These are phyloP conservation scores for Tylochromis polylepis DNA, from an alignment of 2,113 vertebrate genomes.

Conservation along the genomic window DNA sequence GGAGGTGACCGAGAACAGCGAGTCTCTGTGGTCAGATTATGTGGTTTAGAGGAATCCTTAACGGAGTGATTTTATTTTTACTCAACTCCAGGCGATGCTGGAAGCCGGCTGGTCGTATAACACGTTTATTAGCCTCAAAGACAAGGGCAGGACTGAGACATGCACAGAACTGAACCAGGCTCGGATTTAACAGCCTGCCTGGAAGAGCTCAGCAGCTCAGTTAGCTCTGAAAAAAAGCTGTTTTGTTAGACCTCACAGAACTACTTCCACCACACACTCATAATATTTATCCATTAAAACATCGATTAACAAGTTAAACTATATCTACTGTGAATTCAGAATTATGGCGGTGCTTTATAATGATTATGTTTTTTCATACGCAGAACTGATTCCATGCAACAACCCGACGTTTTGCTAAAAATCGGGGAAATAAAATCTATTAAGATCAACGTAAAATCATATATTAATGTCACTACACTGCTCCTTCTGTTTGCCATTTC, in stretches of 20 bases:
- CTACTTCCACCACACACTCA: neutral
- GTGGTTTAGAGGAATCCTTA: conserved; percentile 55
- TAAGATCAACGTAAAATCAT: neutral
- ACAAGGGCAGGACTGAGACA: conserved; percentile 35
- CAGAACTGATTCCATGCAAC: neutral
- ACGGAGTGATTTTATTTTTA: conserved; percentile 48
- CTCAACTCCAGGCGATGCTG: conserved; percentile 30
- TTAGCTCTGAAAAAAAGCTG: neutral
- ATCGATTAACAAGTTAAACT: neutral
- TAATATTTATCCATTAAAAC: neutral
- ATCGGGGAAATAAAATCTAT: neutral
- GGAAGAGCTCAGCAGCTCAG: neutral
- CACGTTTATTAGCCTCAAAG: conserved; percentile 57
- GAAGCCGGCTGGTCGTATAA: conserved; percentile 47
- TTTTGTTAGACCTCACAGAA: conserved; percentile 19
- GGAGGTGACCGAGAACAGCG: conserved; percentile 47
- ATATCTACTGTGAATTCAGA: neutral
- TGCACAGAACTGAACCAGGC: neutral
- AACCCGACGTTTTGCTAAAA: neutral
- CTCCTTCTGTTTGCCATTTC: neutral
- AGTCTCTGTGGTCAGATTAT: conserved; percentile 61
- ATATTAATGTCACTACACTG: neutral
- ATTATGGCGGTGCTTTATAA: neutral
- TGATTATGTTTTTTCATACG: neutral
- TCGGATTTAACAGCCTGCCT: conserved; percentile 12